A percentile compares a stretch with the other conserved stretches of the same genome.
Conservation (phyloP, 2,888 invertebrate genomes). For the Athetis lepigone region DNA sequence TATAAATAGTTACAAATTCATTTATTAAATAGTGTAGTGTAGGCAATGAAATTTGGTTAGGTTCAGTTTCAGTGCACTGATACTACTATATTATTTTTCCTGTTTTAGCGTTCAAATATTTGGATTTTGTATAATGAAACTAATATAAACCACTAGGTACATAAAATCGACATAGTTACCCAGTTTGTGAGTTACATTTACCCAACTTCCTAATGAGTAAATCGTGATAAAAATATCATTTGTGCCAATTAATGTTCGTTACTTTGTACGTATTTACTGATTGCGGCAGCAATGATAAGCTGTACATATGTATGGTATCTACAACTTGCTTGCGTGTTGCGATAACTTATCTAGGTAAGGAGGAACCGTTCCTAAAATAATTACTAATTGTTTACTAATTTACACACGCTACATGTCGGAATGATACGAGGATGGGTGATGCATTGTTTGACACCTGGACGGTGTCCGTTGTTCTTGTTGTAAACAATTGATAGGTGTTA, state of each 20-base stretch:
- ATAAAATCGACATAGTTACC: slow-evolving; percentile 6
- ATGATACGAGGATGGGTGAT: slow-evolving; percentile 16
- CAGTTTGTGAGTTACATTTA: slow-evolving; percentile 11
- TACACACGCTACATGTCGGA: slow-evolving; percentile 25
- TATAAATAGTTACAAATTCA: not conserved
- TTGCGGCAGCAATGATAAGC: slow-evolving; percentile 40
- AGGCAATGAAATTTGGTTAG: not conserved
- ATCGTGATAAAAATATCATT: slow-evolving; percentile 37
- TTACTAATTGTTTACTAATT: slow-evolving; percentile 27
- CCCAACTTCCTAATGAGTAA: slow-evolving; percentile 17
- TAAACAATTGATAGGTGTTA: slow-evolving; percentile 45
- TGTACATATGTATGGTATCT: slow-evolving; percentile 26
- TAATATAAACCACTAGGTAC: not conserved
- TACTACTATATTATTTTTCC: not conserved
- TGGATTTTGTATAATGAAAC: not conserved
- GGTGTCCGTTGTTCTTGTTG: slow-evolving; percentile 24
- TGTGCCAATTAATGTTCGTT: slow-evolving; percentile 45
- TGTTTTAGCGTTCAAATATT: not conserved
- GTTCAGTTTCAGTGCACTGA: not conserved
- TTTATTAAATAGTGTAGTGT: not conserved
- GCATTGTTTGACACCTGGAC: slow-evolving; percentile 39
- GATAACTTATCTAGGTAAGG: slow-evolving; percentile 33
- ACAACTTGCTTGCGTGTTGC: slow-evolving; percentile 23
- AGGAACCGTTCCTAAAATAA: slow-evolving; percentile 28
- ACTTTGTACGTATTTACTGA: slow-evolving; percentile 24